Base-by-base conservation (phyloP, 2,113 vertebrate genomes). In the Bos indicus region DNA sequence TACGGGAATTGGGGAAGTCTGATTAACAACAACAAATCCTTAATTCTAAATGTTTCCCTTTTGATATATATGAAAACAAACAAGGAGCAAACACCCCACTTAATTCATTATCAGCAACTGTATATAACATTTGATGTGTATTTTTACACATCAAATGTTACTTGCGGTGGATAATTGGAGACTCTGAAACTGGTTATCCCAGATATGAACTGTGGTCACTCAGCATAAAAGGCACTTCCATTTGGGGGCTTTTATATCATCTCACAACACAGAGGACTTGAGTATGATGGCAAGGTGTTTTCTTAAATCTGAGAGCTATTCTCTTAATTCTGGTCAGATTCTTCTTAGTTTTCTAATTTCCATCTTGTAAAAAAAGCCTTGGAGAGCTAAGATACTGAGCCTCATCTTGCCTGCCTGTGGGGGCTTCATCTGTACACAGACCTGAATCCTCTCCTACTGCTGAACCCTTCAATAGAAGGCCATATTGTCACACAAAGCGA, bases 381-480 rank as follows among this genome's bases (percentile, higher is more conserved):
- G 48, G 40, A 94, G 87, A 30, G 9, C 56, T 94, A 81, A 95
- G 74, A 93, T 92, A 81, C 85, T 96, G 94, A 97, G 90, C 62
- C 93, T 88, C 48, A 78, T 95, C 59, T 91, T 96, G 80, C 52
- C 56, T 93, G 95, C 81, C 97, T 67, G 59, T 96, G 74, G 64
- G 86, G 74, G 28, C 83, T 98, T 97, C 78, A 7, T 96, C 95
- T 94, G 71, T 54, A 43, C 52, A 91, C 17, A 88, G 67, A 88
- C 78, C 33, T 5, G 33, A 92, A 57, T 83, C 57, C 59, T 95
- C 56, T 67, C 62, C 60, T n/a, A 78, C 21, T 40, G 90, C 25
- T 54, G 94, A 91, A 81, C 1, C 78, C 23, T 48, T 98, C 80
- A 96, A 82, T 81, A 95, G 96, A 97, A 95, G 90, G 25, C 25